phyloP scores from a whole-genome alignment of 2,113 vertebrate species.

The Meriones unguiculatus region DNA sequence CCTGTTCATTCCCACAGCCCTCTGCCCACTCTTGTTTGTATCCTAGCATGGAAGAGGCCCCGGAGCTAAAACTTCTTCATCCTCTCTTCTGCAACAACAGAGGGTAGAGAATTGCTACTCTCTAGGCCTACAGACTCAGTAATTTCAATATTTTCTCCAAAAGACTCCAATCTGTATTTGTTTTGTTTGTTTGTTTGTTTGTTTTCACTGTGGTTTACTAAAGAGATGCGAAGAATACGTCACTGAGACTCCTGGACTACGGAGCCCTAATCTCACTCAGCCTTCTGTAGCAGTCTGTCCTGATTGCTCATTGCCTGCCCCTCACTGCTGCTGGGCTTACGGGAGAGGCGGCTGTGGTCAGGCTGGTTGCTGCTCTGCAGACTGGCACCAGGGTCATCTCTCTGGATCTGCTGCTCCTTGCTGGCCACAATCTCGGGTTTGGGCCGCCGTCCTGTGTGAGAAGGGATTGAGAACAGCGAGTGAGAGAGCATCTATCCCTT shows the following conservation, averaged over 20 bases:
- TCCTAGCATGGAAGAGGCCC: neutral
- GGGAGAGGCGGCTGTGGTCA: conserved; percentile 88
- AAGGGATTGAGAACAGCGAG: conserved; percentile 65
- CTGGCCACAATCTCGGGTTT: conserved; percentile 90
- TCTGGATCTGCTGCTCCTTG: conserved; percentile 90
- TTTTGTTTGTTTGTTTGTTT: neutral
- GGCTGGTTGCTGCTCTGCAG: conserved; percentile 88
- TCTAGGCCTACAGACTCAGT: neutral
- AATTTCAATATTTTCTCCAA: neutral
- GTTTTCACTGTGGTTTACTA: neutral
- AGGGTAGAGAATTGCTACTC: neutral
- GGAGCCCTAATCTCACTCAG: neutral
- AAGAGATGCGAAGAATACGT: neutral
- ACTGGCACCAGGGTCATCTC: conserved; percentile 87
- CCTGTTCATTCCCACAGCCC: no score
- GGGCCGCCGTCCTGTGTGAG: conserved; percentile 86
- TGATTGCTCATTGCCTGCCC: neutral
- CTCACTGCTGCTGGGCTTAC: conserved; percentile 80
- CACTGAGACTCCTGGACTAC: neutral
- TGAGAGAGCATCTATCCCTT: accelerated
- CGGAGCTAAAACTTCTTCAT: neutral
- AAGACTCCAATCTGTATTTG: neutral
- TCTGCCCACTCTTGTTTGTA: accelerated
- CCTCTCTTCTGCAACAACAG: neutral
- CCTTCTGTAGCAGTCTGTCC: neutral